Conservation (phyloP, 2,113 vertebrate genomes). For the Euleptes europaea region DNA sequence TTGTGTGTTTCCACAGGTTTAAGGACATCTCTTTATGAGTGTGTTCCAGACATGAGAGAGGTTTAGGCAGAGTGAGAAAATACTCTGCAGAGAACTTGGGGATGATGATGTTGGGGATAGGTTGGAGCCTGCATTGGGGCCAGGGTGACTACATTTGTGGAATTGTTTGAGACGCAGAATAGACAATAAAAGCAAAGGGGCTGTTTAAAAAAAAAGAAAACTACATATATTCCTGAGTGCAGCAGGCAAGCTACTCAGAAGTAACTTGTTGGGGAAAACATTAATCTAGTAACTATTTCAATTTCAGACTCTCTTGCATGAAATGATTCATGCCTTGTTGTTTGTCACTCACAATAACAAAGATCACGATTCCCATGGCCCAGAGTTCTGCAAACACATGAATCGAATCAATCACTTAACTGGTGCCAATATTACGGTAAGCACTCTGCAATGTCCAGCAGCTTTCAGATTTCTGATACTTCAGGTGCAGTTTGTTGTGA, state of each 20-base stretch:
- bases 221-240: not conserved
- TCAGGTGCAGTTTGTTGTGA: not conserved
- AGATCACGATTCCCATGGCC: constrained; percentile 90
- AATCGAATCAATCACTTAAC: constrained; percentile 86
- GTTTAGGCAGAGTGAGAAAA: too few relatives aligned
- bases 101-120: too few relatives aligned
- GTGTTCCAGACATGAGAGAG: too few relatives aligned
- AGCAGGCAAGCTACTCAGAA: not conserved
- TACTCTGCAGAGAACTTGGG: too few relatives aligned
- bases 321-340: constrained; percentile 97
- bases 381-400: constrained; percentile 98
- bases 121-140: too few relatives aligned
- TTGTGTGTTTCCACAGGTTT: not conserved
- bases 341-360: constrained; percentile 94
- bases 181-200: not conserved
- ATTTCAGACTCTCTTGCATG: constrained; percentile 92
- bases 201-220: not conserved
- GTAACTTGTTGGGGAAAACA: not conserved
- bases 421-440: constrained; percentile 90
- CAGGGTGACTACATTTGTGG: too few relatives aligned
- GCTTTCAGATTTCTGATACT: not conserved
- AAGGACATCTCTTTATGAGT: not conserved
- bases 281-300: not conserved
- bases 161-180: not conserved
- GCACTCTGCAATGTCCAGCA: not conserved